These are phyloP conservation scores for Dipus sagitta DNA, from an alignment of 2,797 vertebrate species.

Conservation along the genomic window DNA sequence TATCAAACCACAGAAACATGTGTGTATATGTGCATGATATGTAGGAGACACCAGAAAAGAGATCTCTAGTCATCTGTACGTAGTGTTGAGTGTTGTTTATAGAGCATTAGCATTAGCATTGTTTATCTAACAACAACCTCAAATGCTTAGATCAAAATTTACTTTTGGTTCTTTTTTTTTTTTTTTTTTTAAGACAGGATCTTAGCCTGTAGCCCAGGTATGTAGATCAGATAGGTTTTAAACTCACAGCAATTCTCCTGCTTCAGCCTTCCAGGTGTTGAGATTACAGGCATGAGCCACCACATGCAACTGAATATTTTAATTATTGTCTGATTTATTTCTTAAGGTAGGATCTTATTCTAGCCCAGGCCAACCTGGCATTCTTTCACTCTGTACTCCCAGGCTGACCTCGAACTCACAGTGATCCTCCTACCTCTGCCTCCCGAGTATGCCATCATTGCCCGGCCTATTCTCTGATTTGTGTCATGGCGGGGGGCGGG, in stretches of 20 bases:
- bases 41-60: neutral
- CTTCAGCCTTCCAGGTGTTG: neutral
- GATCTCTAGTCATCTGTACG: neutral
- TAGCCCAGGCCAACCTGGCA: no score
- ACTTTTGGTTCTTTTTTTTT: neutral
- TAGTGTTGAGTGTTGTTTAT: constrained; percentile 19
- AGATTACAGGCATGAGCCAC: neutral
- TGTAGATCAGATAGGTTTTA: neutral
- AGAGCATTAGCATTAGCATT: neutral
- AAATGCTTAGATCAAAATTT: constrained; percentile 24
- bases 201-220: neutral
- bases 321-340: no score
- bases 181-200: neutral
- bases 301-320: neutral
- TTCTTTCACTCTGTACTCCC: no score
- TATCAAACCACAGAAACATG: neutral
- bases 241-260: neutral
- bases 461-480: no score
- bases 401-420: no score
- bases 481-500: no score
- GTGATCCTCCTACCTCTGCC: no score
- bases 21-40: neutral
- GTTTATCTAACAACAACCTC: neutral
- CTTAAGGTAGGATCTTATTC: no score
- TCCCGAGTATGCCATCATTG: no score